A percentile compares a stretch with the other conserved stretches of the same genome.
Conservation (phyloP, 2,888 invertebrate species). For the Gnatocerus cornutus region DNA sequence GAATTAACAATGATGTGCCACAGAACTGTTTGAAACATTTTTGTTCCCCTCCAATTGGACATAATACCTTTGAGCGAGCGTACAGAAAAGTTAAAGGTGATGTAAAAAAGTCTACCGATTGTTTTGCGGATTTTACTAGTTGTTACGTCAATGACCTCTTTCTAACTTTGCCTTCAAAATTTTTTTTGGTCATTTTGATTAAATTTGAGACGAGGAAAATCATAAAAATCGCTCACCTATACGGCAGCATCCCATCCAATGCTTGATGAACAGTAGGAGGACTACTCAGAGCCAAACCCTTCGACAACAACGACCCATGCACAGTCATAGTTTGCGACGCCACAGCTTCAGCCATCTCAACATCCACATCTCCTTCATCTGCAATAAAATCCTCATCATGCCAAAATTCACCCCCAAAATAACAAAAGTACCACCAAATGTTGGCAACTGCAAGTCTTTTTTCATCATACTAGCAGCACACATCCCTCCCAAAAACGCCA, state of each 20-base stretch:
- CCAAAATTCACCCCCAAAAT: slow-evolving; percentile 22
- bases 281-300: slow-evolving; percentile 91
- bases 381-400: slow-evolving; percentile 62
- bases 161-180: too few species aligned
- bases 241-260: slow-evolving; percentile 89
- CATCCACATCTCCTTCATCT: slow-evolving; percentile 82
- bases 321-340: slow-evolving; percentile 73
- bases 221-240: slow-evolving; percentile 79
- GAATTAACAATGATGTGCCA: too few species aligned
- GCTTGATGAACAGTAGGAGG: slow-evolving; percentile 93
- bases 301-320: slow-evolving; percentile 86
- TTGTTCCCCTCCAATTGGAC: too few species aligned
- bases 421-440: slow-evolving; percentile 71
- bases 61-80: too few species aligned
- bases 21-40: too few species aligned
- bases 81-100: too few species aligned
- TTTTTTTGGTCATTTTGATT: too few species aligned
- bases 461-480: slow-evolving; percentile 93
- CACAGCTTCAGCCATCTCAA: slow-evolving; percentile 82
- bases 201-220: too few species aligned
- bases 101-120: too few species aligned
- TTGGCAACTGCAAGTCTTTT: slow-evolving; percentile 82
- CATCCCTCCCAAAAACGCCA: slow-evolving; percentile 92
- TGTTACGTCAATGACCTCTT: too few species aligned
- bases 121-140: too few species aligned